Conservation (phyloP, 2,888 invertebrate species). For the Mesochorus sp. region DNA sequence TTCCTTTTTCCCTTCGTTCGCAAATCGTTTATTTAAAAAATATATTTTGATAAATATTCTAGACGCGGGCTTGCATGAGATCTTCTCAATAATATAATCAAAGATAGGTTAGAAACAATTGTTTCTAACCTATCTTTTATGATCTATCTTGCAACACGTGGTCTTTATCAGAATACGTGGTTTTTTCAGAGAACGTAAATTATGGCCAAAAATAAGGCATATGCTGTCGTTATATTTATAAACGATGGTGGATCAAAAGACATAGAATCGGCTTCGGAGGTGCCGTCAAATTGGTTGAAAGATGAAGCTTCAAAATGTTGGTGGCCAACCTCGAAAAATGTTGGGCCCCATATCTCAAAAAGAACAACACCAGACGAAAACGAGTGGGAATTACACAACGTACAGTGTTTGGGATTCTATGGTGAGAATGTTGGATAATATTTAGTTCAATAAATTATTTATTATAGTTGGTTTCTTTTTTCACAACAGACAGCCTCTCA, state of each 20-base stretch:
- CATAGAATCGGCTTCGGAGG: neutral
- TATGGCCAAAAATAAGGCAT: neutral
- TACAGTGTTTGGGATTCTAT: constrained; percentile 1
- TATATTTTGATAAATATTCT: no score
- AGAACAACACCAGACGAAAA: neutral
- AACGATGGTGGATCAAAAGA: neutral
- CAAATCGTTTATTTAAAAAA: no score
- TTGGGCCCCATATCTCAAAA: constrained; percentile 1
- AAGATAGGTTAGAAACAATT: neutral
- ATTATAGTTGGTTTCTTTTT: no score
- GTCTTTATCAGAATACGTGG: neutral
- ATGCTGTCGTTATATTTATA: constrained; percentile 1
- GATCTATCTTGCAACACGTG: neutral
- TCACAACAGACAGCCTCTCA: no score
- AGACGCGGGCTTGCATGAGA: no score
- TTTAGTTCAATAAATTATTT: no score
- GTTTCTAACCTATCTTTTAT: neutral
- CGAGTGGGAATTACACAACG: neutral
- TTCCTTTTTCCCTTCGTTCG: no score
- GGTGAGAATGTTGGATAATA: neutral
- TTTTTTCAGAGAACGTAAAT: neutral
- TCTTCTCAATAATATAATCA: neutral
- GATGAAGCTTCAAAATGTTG: neutral
- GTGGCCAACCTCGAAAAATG: constrained; percentile 3
- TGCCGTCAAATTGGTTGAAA: neutral